phyloP scores from a whole-genome alignment of 1,140 invertebrate species.

The Heliconius himera region DNA sequence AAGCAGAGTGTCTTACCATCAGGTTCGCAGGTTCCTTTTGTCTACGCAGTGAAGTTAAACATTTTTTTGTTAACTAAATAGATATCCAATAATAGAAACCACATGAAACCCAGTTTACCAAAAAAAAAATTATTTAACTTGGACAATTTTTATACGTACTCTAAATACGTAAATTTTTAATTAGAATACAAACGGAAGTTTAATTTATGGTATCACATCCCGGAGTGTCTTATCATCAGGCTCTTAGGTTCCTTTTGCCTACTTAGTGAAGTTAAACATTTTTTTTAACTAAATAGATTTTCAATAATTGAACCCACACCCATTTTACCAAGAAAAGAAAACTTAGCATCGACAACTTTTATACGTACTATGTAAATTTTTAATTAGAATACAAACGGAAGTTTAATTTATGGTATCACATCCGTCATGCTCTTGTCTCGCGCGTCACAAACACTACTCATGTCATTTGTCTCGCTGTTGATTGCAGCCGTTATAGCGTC shows the following conservation, averaged over 20 bases:
- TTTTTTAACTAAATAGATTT: no score
- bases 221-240: no score
- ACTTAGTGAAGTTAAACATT: no score
- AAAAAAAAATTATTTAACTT: neutral
- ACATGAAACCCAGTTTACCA: neutral
- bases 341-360: neutral
- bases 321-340: neutral
- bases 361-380: neutral
- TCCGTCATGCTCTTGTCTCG: conserved; percentile 13
- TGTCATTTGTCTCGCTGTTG: conserved; percentile 19
- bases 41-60: no score
- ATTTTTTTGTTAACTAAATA: no score
- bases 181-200: conserved; percentile 15
- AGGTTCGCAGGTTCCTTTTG: no score
- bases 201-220: conserved; percentile 21
- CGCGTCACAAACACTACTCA: conserved; percentile 15
- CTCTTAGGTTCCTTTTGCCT: no score
- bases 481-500: conserved; percentile 15
- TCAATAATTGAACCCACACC: no score
- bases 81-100: no score
- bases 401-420: conserved; percentile 21
- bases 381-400: conserved; percentile 16
- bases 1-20: no score
- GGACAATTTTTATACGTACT: neutral
- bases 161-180: conserved; percentile 14